Evolutionary conservation across 2,888 invertebrate species (phyloP).

Genomic region (Xanthia togata): DNA sequence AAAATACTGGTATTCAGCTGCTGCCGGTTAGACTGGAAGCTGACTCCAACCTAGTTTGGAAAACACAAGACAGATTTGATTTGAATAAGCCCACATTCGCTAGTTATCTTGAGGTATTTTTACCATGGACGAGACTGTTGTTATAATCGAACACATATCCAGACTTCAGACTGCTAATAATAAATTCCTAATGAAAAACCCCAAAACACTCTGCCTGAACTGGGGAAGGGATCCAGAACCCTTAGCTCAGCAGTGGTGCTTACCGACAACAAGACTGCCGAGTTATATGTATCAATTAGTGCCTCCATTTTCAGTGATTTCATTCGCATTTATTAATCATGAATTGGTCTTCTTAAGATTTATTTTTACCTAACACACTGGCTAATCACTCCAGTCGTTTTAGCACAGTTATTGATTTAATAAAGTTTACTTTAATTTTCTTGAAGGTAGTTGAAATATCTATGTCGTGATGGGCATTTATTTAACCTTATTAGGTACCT

Average conservation of each 20-base stretch:
- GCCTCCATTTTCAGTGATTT: neutral
- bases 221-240: neutral
- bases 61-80: too few species aligned
- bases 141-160: neutral
- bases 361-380: neutral
- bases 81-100: too few species aligned
- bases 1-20: too few species aligned
- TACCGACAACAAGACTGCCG: neutral
- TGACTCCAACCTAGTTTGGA: too few species aligned
- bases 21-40: too few species aligned
- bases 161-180: neutral
- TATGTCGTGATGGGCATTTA: neutral
- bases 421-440: slow-evolving; percentile 21
- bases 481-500: neutral
- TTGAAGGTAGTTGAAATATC: neutral
- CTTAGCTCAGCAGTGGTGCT: neutral
- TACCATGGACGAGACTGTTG: neutral
- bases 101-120: neutral
- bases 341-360: neutral
- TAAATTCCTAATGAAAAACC: neutral
- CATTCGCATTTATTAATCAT: neutral
- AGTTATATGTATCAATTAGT: neutral
- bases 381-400: neutral
- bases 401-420: slow-evolving; percentile 29
- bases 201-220: neutral